These are phyloP conservation scores for Sycophila texana DNA, from an alignment of 2,888 invertebrate species.

Conservation along the genomic window DNA sequence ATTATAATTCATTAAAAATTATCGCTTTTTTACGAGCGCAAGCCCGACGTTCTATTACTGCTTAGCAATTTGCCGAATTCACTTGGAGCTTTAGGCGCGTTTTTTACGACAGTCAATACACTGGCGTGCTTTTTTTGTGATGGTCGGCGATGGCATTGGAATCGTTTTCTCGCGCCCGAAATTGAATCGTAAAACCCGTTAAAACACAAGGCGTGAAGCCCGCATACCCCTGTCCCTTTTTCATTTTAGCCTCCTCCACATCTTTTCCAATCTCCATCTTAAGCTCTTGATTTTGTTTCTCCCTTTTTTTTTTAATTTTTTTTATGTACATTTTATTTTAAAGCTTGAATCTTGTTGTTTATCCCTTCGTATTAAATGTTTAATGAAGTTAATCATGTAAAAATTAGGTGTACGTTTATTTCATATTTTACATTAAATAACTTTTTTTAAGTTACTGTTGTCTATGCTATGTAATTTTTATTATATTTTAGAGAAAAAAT, in stretches of 20 bases:
- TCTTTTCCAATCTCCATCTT: no score
- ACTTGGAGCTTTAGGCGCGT: background rate
- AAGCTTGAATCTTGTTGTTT: no score
- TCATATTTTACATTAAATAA: no score
- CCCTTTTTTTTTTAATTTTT: no score
- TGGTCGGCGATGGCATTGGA: slow-evolving; percentile 18
- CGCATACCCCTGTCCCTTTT: background rate
- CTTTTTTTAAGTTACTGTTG: no score
- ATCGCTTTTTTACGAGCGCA: slow-evolving; percentile 18
- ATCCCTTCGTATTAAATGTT: no score
- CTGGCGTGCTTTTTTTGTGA: background rate
- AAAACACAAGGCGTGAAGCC: background rate
- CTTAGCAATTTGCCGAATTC: background rate
- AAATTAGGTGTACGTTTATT: no score
- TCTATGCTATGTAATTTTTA: no score
- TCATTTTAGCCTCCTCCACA: background rate
- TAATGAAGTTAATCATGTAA: no score
- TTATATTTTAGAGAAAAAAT: no score
- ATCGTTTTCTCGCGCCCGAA: slow-evolving; percentile 20
- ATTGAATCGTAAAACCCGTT: slow-evolving; percentile 33
- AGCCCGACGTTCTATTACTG: background rate
- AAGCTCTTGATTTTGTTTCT: no score
- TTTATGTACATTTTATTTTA: no score
- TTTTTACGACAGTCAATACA: slow-evolving; percentile 7
- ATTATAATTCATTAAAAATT: background rate